Conservation (phyloP, 2,888 invertebrate species). For the Caenorhabditis becei region DNA sequence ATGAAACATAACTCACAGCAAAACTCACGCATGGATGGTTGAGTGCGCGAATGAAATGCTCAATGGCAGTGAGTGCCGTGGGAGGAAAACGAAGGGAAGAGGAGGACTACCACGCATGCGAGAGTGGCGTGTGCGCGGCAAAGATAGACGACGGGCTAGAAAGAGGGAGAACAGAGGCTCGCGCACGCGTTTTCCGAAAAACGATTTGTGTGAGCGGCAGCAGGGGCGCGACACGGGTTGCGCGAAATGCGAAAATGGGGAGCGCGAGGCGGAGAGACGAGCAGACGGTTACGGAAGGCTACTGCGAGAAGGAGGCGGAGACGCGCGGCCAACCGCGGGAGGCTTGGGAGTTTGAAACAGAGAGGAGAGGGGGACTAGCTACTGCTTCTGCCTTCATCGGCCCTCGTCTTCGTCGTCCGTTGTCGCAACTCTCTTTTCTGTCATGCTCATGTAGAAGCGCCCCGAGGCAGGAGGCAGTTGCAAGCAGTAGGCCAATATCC, state of each 20-base stretch:
- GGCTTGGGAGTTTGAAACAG: conserved; percentile 34
- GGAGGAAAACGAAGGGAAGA: conserved; percentile 37
- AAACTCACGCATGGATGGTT: conserved; percentile 62
- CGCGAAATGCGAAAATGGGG: conserved; percentile 52
- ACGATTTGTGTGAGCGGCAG: conserved; percentile 59
- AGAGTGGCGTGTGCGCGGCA: conserved; percentile 46
- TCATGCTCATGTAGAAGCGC: conserved; percentile 57
- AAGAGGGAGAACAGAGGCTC: conserved; percentile 45
- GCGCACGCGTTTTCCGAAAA: conserved; percentile 58
- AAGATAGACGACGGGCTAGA: conserved; percentile 34
- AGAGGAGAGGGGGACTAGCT: conserved; percentile 46
- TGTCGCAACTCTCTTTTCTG: conserved; percentile 47
- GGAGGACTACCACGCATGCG: conserved; percentile 49
- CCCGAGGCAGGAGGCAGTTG: conserved; percentile 56
- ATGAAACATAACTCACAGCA: conserved; percentile 59
- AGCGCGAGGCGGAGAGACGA: conserved; percentile 45
- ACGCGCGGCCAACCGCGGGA: conserved; percentile 20
- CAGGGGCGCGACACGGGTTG: conserved; percentile 56
- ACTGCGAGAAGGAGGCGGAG: conserved; percentile 31
- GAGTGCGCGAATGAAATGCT: conserved; percentile 62
- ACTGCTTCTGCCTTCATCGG: conserved; percentile 43
- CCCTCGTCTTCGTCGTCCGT: conserved; percentile 33
- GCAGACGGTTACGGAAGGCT: conserved; percentile 52
- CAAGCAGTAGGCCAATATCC: conserved; percentile 59
- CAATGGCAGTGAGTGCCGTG: conserved; percentile 59